These are phyloP conservation scores for Caenorhabditis parvicauda DNA, from an alignment of 2,888 invertebrate species.

Conservation along the genomic window DNA sequence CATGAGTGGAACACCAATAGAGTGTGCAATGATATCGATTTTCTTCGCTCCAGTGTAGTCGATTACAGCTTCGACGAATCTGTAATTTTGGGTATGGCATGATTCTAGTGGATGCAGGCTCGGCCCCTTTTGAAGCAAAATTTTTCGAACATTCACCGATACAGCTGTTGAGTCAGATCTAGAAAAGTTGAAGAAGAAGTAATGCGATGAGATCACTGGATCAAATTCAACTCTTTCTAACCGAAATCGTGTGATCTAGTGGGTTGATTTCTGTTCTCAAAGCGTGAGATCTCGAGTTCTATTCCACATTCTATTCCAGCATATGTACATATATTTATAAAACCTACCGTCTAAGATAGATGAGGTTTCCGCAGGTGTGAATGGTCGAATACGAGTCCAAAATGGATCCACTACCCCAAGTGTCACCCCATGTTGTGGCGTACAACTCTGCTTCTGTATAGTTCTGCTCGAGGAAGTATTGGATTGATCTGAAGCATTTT, in stretches of 20 bases:
- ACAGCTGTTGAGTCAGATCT: too few relatives aligned
- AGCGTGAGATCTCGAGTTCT: too few relatives aligned
- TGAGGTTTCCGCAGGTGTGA: constrained; percentile 58
- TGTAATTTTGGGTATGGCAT: constrained; percentile 6
- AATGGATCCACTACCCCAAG: constrained; percentile 50
- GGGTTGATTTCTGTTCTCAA: too few relatives aligned
- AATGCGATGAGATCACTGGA: too few relatives aligned
- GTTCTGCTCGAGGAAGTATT: constrained; percentile 61
- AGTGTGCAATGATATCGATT: constrained; percentile 60
- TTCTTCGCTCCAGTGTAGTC: constrained; percentile 56
- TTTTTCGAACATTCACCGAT: too few relatives aligned
- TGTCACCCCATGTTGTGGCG: constrained; percentile 59
- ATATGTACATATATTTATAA: too few relatives aligned
- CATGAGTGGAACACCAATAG: constrained; percentile 54
- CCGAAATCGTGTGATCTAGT: too few relatives aligned
- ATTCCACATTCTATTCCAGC: too few relatives aligned
- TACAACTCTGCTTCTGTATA: constrained; percentile 58
- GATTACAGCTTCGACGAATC: constrained; percentile 57
- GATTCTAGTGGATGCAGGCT: too few relatives aligned
- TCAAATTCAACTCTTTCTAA: too few relatives aligned
- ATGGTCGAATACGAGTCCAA: constrained; percentile 53
- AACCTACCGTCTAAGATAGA: constrained; percentile 41
- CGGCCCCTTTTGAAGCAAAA: too few relatives aligned
- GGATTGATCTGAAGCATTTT: constrained; percentile 35
- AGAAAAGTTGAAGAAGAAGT: too few relatives aligned